A percentile compares a stretch with the other conserved stretches of the same genome.
These are phyloP conservation scores for Hydrozoanthus gracilis DNA, from an alignment of 92 coral and sea anemone genomes.

Conservation along the genomic window DNA sequence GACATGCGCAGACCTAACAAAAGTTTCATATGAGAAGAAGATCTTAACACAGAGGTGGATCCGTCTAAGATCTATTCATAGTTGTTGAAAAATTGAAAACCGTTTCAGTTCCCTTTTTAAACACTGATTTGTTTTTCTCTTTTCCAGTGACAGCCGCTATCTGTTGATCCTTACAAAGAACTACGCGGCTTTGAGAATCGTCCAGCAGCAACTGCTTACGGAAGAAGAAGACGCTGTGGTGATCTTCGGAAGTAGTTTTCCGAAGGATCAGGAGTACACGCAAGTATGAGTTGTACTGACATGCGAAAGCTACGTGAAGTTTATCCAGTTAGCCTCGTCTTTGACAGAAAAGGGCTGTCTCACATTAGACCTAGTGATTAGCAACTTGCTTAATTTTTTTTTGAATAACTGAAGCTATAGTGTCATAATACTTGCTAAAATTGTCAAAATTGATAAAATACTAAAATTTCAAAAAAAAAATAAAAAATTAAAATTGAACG, in stretches of 20 bases:
- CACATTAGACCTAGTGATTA: no score
- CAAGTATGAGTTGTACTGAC: slow-evolving; percentile 57
- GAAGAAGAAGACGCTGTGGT: slow-evolving; percentile 66
- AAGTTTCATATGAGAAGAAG: no score
- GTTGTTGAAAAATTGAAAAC: background rate
- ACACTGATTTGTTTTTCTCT: background rate
- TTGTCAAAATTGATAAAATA: no score
- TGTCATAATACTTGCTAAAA: no score
- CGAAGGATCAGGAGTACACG: slow-evolving; percentile 88
- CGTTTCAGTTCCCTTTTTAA: no score
- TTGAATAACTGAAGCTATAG: no score
- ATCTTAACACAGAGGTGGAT: no score
- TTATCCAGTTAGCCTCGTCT: background rate
- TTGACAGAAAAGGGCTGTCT: no score
- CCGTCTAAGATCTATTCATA: no score
- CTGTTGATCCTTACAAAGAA: slow-evolving; percentile 84
- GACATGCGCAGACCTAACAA: no score
- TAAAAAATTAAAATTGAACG: background rate
- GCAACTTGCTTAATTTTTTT: no score
- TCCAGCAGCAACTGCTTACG: slow-evolving; percentile 63
- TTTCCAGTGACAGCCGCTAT: slow-evolving; percentile 81
- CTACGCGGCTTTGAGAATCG: slow-evolving; percentile 82
- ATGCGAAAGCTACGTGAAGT: background rate
- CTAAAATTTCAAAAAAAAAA: no score
- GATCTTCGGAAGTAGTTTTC: slow-evolving; percentile 90